Evolutionary conservation across 2,888 invertebrate genomes (phyloP), one percentile per base, ranked within the genome.

Genomic region (Barypeithes pellucidus): DNA sequence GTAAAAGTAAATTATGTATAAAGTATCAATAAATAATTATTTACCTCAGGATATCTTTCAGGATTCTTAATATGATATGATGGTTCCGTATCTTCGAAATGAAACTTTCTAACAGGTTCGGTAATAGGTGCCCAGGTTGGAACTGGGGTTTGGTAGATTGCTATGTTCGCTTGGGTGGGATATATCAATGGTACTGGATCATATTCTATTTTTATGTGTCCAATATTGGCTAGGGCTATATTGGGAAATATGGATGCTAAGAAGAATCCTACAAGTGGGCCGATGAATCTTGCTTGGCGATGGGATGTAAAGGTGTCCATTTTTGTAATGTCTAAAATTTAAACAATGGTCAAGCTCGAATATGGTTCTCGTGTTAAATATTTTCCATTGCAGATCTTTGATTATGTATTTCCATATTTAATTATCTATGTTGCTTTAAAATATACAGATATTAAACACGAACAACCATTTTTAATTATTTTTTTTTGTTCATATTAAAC

Each of bases 141-240:
- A 22, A 54, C 1, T n/a, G 54, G 52, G 12, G 36, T 36, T 43
- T 63, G 63, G 50, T 50, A 63, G 4, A 54, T 33, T 14, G 33
- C 24, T 59, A 67, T 57, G 0, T 11, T 1, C 11, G 67, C 24
- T 59, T 41, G 29, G 43, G 20, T 59, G 14, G 59, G 47, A 16
- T 59, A 16, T 16, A 65, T 20, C 2, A 33, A 11, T 61, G 67
- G 67, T 47, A 60, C 41, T 0, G 73, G 68, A 59, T 73, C 73
- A 52, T 73, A 73, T 41, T 73, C 63, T 11, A 73, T 68, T 68
- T 68, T 73, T 24, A 73, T 68, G 11, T 68, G 63, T 39, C 68
- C 68, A 12, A 73, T 18, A 9, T 33, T 62, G 20, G 67, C 73
- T 41, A 73, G 39, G 1, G 68, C 73, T 22, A 73, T 5, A 45